These are phyloP conservation scores for Halcyon leucocephala DNA, from an alignment of 2,797 vertebrate genomes.

Conservation along the genomic window DNA sequence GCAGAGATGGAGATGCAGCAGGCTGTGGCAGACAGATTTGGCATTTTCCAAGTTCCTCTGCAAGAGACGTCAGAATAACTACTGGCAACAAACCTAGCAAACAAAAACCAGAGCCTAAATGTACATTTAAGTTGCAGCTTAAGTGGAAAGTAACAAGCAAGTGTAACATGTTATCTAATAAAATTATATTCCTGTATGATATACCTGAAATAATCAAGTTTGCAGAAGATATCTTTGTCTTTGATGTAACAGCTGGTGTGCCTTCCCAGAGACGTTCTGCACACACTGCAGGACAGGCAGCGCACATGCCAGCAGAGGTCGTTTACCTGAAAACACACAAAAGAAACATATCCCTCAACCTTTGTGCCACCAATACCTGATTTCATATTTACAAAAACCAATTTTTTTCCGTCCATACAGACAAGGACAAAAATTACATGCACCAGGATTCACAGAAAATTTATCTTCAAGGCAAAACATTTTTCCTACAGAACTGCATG, in stretches of 20 bases:
- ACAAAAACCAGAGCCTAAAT: background rate
- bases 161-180: background rate
- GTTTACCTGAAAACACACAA: constrained; percentile 84
- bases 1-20: background rate
- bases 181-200: background rate
- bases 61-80: background rate
- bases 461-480: background rate
- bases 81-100: background rate
- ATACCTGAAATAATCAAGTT: constrained; percentile 97
- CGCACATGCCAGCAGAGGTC: constrained; percentile 96
- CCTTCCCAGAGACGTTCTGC: constrained; percentile 90
- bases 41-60: background rate
- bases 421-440: background rate
- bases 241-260: constrained; percentile 96
- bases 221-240: constrained; percentile 97
- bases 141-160: background rate
- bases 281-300: constrained; percentile 95
- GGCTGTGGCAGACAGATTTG: too few species aligned
- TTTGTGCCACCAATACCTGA: background rate
- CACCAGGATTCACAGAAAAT: background rate
- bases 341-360: background rate
- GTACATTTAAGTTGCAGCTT: background rate
- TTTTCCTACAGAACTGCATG: background rate
- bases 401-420: background rate
- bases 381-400: background rate